Base-by-base conservation (phyloP, 2,797 vertebrate genomes). In the Pangasius djambal region DNA sequence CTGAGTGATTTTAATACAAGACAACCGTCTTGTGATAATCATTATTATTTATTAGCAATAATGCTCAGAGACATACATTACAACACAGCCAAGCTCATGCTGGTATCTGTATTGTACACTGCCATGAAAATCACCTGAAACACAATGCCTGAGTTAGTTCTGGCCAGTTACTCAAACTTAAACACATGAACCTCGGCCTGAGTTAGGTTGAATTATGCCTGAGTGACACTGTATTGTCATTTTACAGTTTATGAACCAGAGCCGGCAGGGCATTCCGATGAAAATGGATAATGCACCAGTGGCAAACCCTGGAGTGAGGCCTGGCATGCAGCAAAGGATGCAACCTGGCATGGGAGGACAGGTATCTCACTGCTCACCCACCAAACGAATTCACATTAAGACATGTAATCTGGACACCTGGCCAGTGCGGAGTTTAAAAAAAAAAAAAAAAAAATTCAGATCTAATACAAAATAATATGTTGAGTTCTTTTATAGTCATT, bases 241-340 rank as follows among this genome's bases (percentile, higher is more conserved):
- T 52, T 16, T 70, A 34, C 94, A 99, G 98, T 98, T 99, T 91
- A 95, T 99, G 96, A 99, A 99, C 94, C 98, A 99, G 95, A 97
- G 95, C 22, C 96, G 98, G 82, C 98, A 98, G 93, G 95, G 94
- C 0, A 96, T 98, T 65, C 97, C 95, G 79, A 97, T 99, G 93
- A 99, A 98, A 94, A 97, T 99, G 94, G 99, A 99, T 87, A 97
- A 92, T 72, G 89, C 95, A 4, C 93, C 96, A 3, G 94, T 95
- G 86, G 96, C 93, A 81, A 96, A 94, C 86, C 95, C 97, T 0
- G 94, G 94, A 72, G 96, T 99, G 96, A 97, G 97, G 89, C 97
- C 97, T 7, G 96, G 96, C 89, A 96, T 98, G 96, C 98, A 97
- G 94, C 96, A 97, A 0, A 94, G 94, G 31, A 78, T 86, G 70